These are phyloP conservation scores for Leucania comma DNA, from an alignment of 2,888 invertebrate genomes.

Conservation along the genomic window DNA sequence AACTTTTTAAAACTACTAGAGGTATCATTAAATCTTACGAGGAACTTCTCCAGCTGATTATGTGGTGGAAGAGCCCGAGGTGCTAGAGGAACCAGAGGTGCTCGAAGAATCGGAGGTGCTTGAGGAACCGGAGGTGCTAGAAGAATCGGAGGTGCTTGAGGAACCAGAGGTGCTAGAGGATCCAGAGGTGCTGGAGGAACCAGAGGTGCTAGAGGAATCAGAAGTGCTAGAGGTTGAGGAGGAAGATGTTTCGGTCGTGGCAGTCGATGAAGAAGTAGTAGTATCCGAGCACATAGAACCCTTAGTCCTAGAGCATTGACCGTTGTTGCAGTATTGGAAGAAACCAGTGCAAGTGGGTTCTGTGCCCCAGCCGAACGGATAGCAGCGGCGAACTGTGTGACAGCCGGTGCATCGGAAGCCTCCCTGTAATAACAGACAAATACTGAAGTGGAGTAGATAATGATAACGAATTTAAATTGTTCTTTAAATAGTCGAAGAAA, in stretches of 20 bases:
- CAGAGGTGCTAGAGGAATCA: not conserved
- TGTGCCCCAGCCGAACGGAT: slow-evolving; percentile 68
- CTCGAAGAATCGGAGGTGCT: not conserved
- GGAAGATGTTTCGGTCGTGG: not conserved
- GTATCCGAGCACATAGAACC: slow-evolving; percentile 70
- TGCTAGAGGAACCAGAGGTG: not conserved
- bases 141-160: not conserved
- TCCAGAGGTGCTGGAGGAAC: not conserved
- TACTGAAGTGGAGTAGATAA: not conserved
- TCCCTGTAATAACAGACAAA: slow-evolving; percentile 46
- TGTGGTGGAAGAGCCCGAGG: not conserved
- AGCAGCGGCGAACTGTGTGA: slow-evolving; percentile 70
- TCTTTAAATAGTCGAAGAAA: not conserved
- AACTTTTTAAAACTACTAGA: slow-evolving; percentile 4
- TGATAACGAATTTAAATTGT: not conserved
- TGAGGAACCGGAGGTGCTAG: not conserved
- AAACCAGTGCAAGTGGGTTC: slow-evolving; percentile 70
- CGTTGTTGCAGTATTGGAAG: slow-evolving; percentile 75
- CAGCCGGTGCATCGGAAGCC: slow-evolving; percentile 70
- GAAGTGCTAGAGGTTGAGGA: not conserved
- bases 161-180: not conserved
- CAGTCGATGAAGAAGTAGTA: slow-evolving; percentile 23
- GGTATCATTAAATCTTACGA: slow-evolving; percentile 27
- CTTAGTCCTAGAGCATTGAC: slow-evolving; percentile 75
- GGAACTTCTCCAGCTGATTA: slow-evolving; percentile 27